phyloP scores from a whole-genome alignment of 2,888 invertebrate species.

The Drosophila anomalata region DNA sequence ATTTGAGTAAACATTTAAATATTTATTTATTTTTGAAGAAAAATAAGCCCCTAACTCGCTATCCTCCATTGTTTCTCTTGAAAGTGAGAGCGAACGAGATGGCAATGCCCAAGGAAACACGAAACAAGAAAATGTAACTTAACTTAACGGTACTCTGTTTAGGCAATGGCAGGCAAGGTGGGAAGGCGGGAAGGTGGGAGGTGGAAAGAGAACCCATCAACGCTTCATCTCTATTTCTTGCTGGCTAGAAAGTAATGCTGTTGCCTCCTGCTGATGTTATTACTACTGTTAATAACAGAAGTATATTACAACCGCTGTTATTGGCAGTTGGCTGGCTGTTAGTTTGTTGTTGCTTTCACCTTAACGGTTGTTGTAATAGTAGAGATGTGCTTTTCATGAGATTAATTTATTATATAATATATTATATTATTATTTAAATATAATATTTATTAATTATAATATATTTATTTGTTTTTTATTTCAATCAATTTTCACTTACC shows the following conservation, averaged over 20 bases:
- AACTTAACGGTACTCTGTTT: constrained; percentile 16
- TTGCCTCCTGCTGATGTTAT: constrained; percentile 12
- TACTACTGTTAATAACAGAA: constrained; percentile 11
- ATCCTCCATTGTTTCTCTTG: not conserved
- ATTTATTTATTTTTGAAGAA: not conserved
- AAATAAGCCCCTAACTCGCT: not conserved
- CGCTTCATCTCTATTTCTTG: not conserved
- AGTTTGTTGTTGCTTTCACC: not conserved
- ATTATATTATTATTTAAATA: not conserved
- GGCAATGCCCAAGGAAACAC: constrained; percentile 41
- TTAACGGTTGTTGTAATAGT: not conserved
- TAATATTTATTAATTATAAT: no score
- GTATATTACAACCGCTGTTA: not conserved
- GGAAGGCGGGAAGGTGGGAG: not conserved
- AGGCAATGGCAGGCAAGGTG: not conserved
- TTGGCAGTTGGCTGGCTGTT: not conserved
- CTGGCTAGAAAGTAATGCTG: not conserved
- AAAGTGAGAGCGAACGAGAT: constrained; percentile 49
- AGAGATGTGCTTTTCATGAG: not conserved
- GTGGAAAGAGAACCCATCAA: constrained; percentile 1
- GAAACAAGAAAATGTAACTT: constrained; percentile 58
- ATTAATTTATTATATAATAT: no score
- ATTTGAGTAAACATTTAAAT: not conserved
- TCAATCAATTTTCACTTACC: not conserved
- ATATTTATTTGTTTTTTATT: not conserved